These are phyloP conservation scores for Cyclophora albipunctata DNA, from an alignment of 2,888 invertebrate species.

Conservation along the genomic window DNA sequence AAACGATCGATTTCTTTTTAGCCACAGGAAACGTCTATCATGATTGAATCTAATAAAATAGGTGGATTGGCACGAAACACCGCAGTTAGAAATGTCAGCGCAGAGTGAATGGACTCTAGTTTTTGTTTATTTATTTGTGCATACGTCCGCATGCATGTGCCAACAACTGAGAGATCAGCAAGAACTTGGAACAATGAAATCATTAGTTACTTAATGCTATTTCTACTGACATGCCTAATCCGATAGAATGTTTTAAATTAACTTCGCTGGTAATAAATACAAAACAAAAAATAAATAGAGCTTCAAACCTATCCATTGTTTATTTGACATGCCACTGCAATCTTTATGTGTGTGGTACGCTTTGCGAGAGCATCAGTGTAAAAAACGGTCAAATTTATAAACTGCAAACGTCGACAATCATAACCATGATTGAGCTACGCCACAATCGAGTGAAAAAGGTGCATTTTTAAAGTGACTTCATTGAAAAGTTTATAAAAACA, in stretches of 20 bases:
- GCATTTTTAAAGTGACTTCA: constrained; percentile 3
- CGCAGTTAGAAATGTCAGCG: constrained; percentile 63
- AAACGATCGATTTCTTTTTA: constrained; percentile 16
- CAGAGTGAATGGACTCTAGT: constrained; percentile 68
- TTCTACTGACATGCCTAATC: constrained; percentile 19
- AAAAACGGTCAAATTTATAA: too few relatives aligned
- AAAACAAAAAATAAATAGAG: neutral
- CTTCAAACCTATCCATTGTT: too few relatives aligned
- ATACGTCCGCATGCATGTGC: constrained; percentile 66
- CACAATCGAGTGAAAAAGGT: too few relatives aligned
- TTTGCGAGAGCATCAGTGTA: too few relatives aligned
- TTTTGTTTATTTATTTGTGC: constrained; percentile 62
- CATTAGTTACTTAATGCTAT: constrained; percentile 38
- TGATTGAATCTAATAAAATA: constrained; percentile 38
- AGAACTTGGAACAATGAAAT: constrained; percentile 48
- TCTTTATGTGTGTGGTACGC: too few relatives aligned
- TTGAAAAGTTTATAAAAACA: constrained; percentile 16
- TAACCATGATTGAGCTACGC: too few relatives aligned
- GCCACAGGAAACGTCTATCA: constrained; percentile 27
- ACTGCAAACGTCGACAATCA: too few relatives aligned
- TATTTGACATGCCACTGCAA: too few relatives aligned
- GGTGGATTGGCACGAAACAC: constrained; percentile 52
- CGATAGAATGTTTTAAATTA: neutral
- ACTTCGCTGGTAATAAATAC: constrained; percentile 4
- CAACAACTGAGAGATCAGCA: constrained; percentile 52